Conservation (phyloP, 2,888 invertebrate species). For the Drosophila paracracens region DNA sequence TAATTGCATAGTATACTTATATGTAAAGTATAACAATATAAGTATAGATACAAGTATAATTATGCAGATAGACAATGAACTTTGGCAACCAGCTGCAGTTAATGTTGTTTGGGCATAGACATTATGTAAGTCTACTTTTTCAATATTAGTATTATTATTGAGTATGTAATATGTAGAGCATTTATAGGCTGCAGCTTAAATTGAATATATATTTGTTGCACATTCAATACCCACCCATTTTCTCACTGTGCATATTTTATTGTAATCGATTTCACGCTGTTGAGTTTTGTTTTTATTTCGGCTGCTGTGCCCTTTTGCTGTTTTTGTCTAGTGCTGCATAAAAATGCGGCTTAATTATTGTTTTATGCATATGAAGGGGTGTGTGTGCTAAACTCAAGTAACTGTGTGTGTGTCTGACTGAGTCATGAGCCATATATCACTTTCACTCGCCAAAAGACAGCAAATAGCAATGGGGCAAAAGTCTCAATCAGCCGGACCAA, state of each 20-base stretch:
- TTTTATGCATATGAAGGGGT: constrained; percentile 76
- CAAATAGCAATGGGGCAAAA: constrained; percentile 49
- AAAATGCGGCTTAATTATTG: constrained; percentile 75
- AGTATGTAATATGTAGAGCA: not conserved
- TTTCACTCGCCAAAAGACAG: constrained; percentile 67
- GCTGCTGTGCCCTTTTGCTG: constrained; percentile 66
- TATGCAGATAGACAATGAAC: constrained; percentile 66
- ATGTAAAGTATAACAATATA: not conserved
- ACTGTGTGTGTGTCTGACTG: constrained; percentile 47
- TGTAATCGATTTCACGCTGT: constrained; percentile 37
- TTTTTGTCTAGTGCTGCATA: constrained; percentile 63
- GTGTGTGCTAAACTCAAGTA: constrained; percentile 30
- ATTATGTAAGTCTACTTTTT: not conserved
- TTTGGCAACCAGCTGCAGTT: constrained; percentile 16
- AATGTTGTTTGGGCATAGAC: not conserved
- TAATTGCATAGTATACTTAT: constrained; percentile 41
- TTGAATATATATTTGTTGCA: not conserved
- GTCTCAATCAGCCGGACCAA: constrained; percentile 68
- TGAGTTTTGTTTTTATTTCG: constrained; percentile 32
- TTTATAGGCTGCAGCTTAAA: not conserved
- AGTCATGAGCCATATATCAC: constrained; percentile 76
- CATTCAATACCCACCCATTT: constrained; percentile 7
- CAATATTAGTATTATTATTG: constrained; percentile 1
- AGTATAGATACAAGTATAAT: constrained; percentile 9
- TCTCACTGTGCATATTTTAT: constrained; percentile 21